phyloP scores from a whole-genome alignment of 2,797 vertebrate genomes.

The Ptychadena robeensis region DNA sequence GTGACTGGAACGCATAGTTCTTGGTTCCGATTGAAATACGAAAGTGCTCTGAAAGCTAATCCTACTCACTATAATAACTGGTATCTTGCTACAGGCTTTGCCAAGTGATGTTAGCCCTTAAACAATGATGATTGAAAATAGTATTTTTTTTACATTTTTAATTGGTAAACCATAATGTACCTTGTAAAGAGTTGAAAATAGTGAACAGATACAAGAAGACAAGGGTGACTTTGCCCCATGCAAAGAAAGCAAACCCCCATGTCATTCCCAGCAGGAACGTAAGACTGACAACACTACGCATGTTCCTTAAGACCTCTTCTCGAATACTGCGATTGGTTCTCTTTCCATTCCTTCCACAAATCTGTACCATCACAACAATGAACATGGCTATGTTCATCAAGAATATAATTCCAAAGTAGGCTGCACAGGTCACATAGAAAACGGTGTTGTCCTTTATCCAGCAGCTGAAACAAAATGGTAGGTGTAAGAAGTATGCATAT shows the following conservation, averaged over 20 bases:
- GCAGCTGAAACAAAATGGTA: slow-evolving; percentile 77
- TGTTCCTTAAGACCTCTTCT: slow-evolving; percentile 90
- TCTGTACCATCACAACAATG: slow-evolving; percentile 96
- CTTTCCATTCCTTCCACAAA: slow-evolving; percentile 95
- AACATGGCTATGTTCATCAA: slow-evolving; percentile 96
- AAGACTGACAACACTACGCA: slow-evolving; percentile 92
- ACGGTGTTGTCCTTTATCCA: slow-evolving; percentile 84
- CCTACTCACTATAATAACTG: too few species aligned
- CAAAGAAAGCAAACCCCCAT: slow-evolving; percentile 95
- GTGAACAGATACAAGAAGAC: slow-evolving; percentile 92
- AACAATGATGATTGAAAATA: too few species aligned
- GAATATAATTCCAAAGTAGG: slow-evolving; percentile 92
- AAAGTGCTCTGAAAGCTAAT: too few species aligned
- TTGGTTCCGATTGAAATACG: too few species aligned
- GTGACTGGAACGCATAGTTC: too few species aligned
- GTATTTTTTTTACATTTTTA: too few species aligned
- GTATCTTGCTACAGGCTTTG: too few species aligned
- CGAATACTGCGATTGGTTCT: slow-evolving; percentile 87
- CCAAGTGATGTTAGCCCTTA: too few species aligned
- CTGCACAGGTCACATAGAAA: slow-evolving; percentile 88
- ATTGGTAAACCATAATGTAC: slow-evolving; percentile 68
- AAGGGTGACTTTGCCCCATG: slow-evolving; percentile 87
- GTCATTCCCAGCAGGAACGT: slow-evolving; percentile 97
- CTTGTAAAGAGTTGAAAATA: slow-evolving; percentile 97
- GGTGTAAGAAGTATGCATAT: background rate